Evolutionary conservation across 23 tunicate genomes (phyloP).

Genomic region (Botrylloides violaceus): DNA sequence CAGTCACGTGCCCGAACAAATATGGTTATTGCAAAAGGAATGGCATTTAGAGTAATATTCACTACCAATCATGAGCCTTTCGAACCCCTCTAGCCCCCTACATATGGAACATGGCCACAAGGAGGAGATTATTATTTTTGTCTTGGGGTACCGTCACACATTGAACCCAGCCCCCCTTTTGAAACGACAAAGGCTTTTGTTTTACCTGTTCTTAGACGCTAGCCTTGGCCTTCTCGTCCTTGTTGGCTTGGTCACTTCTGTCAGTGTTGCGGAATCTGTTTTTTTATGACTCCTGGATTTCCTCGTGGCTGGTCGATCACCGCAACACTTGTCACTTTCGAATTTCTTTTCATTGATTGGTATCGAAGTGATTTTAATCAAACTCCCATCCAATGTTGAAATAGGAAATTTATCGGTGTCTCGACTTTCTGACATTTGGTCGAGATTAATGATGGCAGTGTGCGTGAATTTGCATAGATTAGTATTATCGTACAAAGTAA

Average conservation of each 20-base stretch:
- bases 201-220: slow-evolving; percentile 27
- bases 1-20: no score
- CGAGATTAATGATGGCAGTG: slow-evolving; percentile 23
- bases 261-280: not conserved
- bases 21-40: no score
- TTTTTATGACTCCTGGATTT: not conserved
- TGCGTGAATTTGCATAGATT: not conserved
- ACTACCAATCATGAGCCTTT: no score
- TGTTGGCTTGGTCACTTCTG: not conserved
- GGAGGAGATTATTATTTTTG: no score
- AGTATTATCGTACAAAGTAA: slow-evolving; percentile 9
- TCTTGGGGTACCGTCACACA: no score
- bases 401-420: not conserved
- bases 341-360: not conserved
- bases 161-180: no score
- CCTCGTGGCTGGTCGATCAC: not conserved
- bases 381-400: slow-evolving; percentile 2
- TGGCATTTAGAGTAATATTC: no score
- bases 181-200: no score
- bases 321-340: not conserved
- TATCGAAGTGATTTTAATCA: slow-evolving; percentile 3
- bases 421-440: not conserved
- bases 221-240: slow-evolving; percentile 40
- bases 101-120: no score
- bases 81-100: no score